Evolutionary conservation across 30 jellyfish, hydroid and myxozoan species (phyloP).

Genomic region (Rhopilema esculentum): DNA sequence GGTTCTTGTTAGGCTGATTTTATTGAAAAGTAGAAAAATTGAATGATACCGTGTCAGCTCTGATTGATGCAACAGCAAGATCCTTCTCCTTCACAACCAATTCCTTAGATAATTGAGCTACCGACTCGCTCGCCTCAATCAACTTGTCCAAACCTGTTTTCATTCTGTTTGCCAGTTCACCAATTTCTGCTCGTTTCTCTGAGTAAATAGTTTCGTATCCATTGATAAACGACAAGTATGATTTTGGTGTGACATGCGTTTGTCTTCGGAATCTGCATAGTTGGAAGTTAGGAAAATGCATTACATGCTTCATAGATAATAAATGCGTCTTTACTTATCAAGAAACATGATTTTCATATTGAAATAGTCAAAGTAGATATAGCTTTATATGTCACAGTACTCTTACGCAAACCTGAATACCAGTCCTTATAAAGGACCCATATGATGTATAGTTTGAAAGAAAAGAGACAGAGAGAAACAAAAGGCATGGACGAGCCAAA

Average conservation of each 20-base stretch:
- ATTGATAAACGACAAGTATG: constrained; percentile 90
- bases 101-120: constrained; percentile 85
- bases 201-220: constrained; percentile 88
- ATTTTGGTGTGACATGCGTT: constrained; percentile 97
- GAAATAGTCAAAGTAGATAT: too few relatives aligned
- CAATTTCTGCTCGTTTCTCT: constrained; percentile 83
- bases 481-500: too few relatives aligned
- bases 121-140: constrained; percentile 98
- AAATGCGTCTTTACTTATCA: too few relatives aligned
- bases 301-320: too few relatives aligned
- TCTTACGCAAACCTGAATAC: too few relatives aligned
- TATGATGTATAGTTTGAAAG: too few relatives aligned
- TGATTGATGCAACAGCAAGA: constrained; percentile 84
- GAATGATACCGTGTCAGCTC: constrained; percentile 86
- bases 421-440: too few relatives aligned
- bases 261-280: constrained; percentile 89
- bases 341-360: too few relatives aligned
- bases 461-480: too few relatives aligned
- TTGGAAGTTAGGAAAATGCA: background rate
- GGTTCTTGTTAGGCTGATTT: background rate
- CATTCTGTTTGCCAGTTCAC: constrained; percentile 96
- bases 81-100: constrained; percentile 96
- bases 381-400: too few relatives aligned
- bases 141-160: constrained; percentile 94
- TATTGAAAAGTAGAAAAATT: background rate